Percentiles rank a stretch among this genome's conserved stretches.
These are phyloP conservation scores for Lepidurus couesii DNA, from an alignment of 1,140 invertebrate species.

Conservation along the genomic window DNA sequence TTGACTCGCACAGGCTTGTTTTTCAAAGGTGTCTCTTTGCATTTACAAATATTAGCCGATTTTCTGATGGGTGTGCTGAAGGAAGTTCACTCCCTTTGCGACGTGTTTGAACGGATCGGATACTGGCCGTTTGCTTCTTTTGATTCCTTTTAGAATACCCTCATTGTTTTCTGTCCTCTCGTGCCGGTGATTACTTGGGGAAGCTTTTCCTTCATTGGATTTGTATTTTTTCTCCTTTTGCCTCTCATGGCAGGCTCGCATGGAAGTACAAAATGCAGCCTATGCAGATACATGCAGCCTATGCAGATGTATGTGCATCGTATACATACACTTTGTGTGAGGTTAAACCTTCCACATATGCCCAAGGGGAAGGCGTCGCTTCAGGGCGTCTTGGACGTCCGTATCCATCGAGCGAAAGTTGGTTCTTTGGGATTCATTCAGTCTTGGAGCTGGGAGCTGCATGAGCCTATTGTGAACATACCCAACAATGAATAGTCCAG, in stretches of 20 bases:
- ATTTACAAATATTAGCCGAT: slow-evolving; percentile 10
- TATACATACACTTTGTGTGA: background rate
- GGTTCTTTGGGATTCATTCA: background rate
- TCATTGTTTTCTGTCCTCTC: no score
- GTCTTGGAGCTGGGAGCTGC: background rate
- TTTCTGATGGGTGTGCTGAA: background rate
- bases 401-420: background rate
- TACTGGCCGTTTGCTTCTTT: no score
- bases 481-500: background rate
- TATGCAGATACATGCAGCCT: background rate
- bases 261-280: background rate
- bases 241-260: background rate
- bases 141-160: no score
- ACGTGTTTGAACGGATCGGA: background rate
- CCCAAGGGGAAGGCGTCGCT: background rate
- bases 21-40: background rate
- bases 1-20: slow-evolving; percentile 13
- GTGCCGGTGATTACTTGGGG: no score
- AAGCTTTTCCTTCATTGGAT: no score
- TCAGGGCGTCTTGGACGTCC: background rate
- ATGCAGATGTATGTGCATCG: background rate
- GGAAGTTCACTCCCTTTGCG: background rate
- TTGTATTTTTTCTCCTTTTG: no score
- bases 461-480: background rate
- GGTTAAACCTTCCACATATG: slow-evolving; percentile 13